Percentiles rank a stretch among this genome's conserved stretches.
Conservation (phyloP, 2,797 vertebrate species). For the Chiloscyllium punctatum region DNA sequence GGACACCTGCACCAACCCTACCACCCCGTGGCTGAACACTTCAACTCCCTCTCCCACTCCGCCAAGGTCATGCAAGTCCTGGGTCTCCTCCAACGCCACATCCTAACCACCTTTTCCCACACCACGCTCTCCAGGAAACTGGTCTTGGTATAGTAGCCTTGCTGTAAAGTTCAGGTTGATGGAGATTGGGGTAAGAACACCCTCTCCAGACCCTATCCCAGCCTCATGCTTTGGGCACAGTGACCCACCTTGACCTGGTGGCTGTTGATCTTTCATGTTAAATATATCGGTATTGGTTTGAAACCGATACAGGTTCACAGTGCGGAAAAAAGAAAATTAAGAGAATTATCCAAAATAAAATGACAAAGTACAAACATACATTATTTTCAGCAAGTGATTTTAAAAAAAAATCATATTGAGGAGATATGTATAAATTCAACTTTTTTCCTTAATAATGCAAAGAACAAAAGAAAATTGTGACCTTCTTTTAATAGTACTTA, state of each 20-base stretch:
- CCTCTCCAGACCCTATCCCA: not conserved
- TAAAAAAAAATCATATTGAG: not conserved
- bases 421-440: not conserved
- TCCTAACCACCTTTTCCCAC: too few species aligned
- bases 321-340: not conserved
- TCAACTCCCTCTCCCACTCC: too few species aligned
- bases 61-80: too few species aligned
- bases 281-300: not conserved
- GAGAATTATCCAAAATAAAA: not conserved
- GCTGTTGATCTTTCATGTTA: not conserved
- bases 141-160: not conserved
- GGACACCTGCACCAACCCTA: too few species aligned
- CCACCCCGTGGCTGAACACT: too few species aligned
- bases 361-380: not conserved
- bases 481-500: not conserved
- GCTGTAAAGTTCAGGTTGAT: not conserved
- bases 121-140: too few species aligned
- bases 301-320: not conserved
- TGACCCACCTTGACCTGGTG: not conserved
- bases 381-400: not conserved
- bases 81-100: too few species aligned
- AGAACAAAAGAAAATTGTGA: not conserved
- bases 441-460: conserved; percentile 1
- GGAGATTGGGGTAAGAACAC: not conserved
- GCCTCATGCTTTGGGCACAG: not conserved